Conservation (phyloP, 1,140 invertebrate genomes). For the Glossosoma conforme region DNA sequence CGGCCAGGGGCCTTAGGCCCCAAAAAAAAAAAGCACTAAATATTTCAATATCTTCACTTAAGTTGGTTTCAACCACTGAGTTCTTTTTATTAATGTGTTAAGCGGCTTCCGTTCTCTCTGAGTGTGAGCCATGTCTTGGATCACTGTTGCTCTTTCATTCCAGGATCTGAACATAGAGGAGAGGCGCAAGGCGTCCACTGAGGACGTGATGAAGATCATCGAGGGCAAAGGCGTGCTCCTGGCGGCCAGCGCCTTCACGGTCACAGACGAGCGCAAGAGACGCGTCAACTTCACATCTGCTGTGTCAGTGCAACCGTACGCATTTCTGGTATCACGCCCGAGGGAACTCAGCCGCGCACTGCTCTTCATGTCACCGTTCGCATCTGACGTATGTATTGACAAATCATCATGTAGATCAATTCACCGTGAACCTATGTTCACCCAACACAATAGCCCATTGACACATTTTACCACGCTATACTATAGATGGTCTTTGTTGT, state of each 20-base stretch:
- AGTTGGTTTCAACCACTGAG: no score
- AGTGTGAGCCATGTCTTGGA: no score
- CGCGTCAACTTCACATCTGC: conserved; percentile 74
- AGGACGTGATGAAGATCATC: conserved; percentile 34
- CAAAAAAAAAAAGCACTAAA: no score
- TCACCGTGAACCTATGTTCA: no score
- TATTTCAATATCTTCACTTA: no score
- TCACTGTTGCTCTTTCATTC: conserved; percentile 2
- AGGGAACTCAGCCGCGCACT: conserved; percentile 71
- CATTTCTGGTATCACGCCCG: conserved; percentile 70
- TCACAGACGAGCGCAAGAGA: conserved; percentile 55
- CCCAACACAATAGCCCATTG: background rate
- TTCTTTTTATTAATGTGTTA: no score
- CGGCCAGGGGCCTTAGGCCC: no score
- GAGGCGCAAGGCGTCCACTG: conserved; percentile 20
- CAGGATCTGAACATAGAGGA: conserved; percentile 17
- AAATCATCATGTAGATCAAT: background rate
- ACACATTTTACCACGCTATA: conserved; percentile 5
- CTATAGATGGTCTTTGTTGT: no score
- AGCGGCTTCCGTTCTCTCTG: no score
- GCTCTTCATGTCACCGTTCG: conserved; percentile 82
- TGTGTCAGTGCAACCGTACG: conserved; percentile 73
- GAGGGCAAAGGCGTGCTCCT: conserved; percentile 51
- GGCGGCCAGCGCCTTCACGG: conserved; percentile 67
- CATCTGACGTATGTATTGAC: conserved; percentile 58